Conservation (phyloP, 1,140 invertebrate species). For the Eriocheir sinensis region DNA sequence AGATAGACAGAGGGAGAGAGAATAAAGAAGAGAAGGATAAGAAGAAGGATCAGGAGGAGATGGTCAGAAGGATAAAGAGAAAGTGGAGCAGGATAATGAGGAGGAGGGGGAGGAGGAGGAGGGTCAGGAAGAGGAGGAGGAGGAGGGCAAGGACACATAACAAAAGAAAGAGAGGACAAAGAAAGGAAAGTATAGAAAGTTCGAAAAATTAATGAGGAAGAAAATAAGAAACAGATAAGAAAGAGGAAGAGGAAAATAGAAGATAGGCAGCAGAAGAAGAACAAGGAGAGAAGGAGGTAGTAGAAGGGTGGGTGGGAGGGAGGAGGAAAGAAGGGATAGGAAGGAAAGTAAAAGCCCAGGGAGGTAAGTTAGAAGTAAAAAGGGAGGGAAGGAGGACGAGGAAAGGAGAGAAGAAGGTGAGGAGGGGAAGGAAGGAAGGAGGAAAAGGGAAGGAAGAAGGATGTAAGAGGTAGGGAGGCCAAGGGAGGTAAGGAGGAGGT, state of each 20-base stretch:
- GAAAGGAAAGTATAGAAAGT: neutral
- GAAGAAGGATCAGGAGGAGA: neutral
- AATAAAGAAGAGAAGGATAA: neutral
- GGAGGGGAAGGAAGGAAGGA: neutral
- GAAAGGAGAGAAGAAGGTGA: neutral
- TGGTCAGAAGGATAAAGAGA: neutral
- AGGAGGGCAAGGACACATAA: neutral
- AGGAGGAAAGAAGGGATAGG: neutral
- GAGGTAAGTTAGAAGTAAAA: neutral
- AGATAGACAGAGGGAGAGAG: conserved; percentile 23
- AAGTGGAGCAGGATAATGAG: neutral
- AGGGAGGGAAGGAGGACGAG: neutral
- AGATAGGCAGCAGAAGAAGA: neutral
- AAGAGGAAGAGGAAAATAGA: neutral
- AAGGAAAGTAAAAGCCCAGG: too few relatives aligned
- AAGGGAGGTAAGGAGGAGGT: too few relatives aligned
- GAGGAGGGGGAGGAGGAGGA: neutral
- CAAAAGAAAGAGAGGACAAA: neutral
- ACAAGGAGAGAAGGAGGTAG: neutral
- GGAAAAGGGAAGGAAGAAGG: neutral
- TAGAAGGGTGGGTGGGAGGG: neutral
- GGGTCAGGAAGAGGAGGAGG: neutral
- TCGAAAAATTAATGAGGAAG: too few relatives aligned
- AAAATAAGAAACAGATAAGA: neutral
- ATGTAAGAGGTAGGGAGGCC: neutral